Base-by-base conservation (phyloP, 2,797 vertebrate species). In the Malacoctenus gilli region DNA sequence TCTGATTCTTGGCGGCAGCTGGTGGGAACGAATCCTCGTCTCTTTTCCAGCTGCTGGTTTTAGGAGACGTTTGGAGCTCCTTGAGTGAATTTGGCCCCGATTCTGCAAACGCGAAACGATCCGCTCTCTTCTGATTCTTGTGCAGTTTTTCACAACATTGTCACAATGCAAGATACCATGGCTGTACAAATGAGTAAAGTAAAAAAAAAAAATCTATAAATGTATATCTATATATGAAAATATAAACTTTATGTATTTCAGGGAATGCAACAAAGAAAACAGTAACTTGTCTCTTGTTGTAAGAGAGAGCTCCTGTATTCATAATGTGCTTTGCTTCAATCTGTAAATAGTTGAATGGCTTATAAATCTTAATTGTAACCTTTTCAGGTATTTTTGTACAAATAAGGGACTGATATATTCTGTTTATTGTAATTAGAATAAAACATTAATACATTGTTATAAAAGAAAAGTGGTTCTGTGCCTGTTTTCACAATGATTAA, bases 361-460 rank as follows among this genome's bases (percentile, higher is more conserved):
- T 92, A 91, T 93, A 92, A 93, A 93, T 93, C 90, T 83, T 94
- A 94, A 94, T 91, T 95, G 93, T 96, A 95, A 94, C 93, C 93
- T 93, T 89, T 97, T 96, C 93, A 94, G 94, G 94, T 97, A 97
- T 97, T 97, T 98, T 98, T 98, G 94, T 97, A 98, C 93, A 95
- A 95, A 94, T 92, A 94, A 95, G 94, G 94, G 94, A 95, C 92
- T 94, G 95, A 94, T 94, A 90, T 92, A 94, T 95, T 96, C 93
- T 96, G 93, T 96, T 95, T 95, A 94, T 95, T 95, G 94, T 94
- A 93, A 93, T 91, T 97, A 95, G 94, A 96, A 96, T 97, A 95
- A 98, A 98, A 94, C 89, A 94, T 94, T 92, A 94, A 94, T 94
- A 93, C 91, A 90, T 95, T 93, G 90, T 88, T 95, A 93, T 93